These are phyloP conservation scores for Podarcis siculus DNA, from an alignment of 2,797 vertebrate species.

Conservation along the genomic window DNA sequence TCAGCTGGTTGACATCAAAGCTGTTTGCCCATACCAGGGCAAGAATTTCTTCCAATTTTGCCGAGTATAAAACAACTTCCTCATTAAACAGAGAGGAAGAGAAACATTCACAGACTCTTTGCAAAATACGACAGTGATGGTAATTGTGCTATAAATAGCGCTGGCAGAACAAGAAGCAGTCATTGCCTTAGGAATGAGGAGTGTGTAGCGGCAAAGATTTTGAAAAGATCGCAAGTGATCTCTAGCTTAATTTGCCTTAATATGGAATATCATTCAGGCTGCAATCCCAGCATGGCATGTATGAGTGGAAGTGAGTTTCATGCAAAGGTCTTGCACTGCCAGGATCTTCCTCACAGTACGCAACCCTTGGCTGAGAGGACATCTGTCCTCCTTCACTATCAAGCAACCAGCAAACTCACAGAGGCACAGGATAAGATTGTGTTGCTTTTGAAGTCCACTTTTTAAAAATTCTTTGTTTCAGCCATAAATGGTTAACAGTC, in stretches of 20 bases:
- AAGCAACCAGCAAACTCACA: background rate
- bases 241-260: background rate
- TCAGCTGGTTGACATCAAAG: background rate
- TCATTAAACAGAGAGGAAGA: background rate
- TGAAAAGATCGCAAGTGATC: background rate
- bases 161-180: background rate
- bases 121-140: background rate
- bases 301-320: background rate
- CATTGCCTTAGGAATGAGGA: background rate
- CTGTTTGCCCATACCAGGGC: background rate
- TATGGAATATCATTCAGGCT: background rate
- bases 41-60: background rate
- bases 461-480: background rate
- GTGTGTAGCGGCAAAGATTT: background rate
- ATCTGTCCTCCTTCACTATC: background rate
- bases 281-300: background rate
- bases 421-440: background rate
- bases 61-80: background rate
- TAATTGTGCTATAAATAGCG: constrained; percentile 10
- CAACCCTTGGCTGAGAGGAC: background rate
- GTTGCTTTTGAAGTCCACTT: background rate
- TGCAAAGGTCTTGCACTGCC: background rate
- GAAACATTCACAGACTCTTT: background rate
- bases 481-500: background rate
- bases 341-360: background rate